These are phyloP conservation scores for Dusona sp. DNA, from an alignment of 2,888 invertebrate genomes.

Conservation along the genomic window DNA sequence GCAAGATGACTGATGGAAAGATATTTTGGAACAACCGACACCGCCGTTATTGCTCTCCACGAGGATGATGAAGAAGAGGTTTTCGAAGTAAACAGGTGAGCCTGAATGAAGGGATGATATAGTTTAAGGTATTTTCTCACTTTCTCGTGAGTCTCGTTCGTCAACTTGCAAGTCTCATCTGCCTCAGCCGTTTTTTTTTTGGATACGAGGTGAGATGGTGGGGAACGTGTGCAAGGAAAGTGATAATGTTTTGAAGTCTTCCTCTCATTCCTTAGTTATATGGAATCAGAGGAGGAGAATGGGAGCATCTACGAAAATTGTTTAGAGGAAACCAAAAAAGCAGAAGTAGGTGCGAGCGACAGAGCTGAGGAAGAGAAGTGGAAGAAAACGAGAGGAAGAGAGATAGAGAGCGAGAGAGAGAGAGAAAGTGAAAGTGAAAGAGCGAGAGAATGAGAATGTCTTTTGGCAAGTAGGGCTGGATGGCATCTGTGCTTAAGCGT, in stretches of 20 bases:
- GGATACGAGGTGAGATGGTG: background rate
- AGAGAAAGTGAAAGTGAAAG: background rate
- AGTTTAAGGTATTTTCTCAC: constrained; percentile 22
- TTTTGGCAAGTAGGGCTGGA: constrained; percentile 77
- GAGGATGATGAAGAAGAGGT: constrained; percentile 32
- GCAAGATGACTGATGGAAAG: background rate
- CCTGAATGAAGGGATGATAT: constrained; percentile 4
- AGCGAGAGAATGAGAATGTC: constrained; percentile 68
- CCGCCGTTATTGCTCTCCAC: background rate
- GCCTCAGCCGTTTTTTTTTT: background rate
- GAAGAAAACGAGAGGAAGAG: background rate
- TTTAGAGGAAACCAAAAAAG: constrained; percentile 30
- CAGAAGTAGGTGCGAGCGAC: background rate
- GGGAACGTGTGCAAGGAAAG: constrained; percentile 68
- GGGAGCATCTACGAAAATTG: background rate
- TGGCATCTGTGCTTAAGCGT: constrained; percentile 77
- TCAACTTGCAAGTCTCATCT: background rate
- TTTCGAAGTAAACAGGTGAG: constrained; percentile 26
- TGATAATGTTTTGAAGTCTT: constrained; percentile 72
- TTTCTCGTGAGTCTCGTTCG: background rate
- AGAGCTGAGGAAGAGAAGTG: background rate
- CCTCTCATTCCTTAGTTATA: constrained; percentile 20
- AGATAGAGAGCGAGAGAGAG: background rate
- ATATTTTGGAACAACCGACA: background rate
- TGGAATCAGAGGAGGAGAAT: background rate